phyloP scores from a whole-genome alignment of 2,113 vertebrate genomes.

The Fulica atra region DNA sequence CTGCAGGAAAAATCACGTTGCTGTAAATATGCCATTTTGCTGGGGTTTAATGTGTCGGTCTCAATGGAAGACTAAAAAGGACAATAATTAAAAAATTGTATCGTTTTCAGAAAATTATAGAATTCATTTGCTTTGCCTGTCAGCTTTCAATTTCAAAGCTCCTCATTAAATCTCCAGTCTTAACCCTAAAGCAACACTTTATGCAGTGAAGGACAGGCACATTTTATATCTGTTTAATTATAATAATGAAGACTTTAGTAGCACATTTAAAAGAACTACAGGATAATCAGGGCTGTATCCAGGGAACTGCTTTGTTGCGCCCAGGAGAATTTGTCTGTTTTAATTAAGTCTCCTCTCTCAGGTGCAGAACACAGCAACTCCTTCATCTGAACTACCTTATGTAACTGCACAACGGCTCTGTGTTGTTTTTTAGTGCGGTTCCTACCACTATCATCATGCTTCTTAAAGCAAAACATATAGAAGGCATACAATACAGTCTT shows the following conservation, averaged over 20 bases:
- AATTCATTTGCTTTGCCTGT: neutral
- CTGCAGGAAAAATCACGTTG: neutral
- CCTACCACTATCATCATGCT: neutral
- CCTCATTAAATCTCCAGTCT: neutral
- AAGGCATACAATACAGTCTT: neutral
- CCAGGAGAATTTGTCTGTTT: conserved; percentile 16
- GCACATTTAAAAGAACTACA: conserved; percentile 15
- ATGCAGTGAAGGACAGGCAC: neutral
- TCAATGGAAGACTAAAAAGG: neutral
- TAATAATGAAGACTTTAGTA: conserved; percentile 29
- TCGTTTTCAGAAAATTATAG: neutral
- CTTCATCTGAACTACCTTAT: neutral
- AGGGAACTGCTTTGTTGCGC: conserved; percentile 17
- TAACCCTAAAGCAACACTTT: conserved; percentile 28
- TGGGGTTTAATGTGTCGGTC: neutral
- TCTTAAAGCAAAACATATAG: neutral
- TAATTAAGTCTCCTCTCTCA: conserved; percentile 46
- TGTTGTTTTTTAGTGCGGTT: neutral
- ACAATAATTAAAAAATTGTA: neutral
- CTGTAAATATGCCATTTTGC: neutral
- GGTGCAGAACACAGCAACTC: neutral
- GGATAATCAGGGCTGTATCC: neutral
- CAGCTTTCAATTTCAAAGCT: conserved; percentile 14
- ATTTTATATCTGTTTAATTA: conserved; percentile 23
- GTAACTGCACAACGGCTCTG: neutral